Base-by-base conservation (phyloP, 1,140 invertebrate genomes). In the Neomicropteryx cornuta region DNA sequence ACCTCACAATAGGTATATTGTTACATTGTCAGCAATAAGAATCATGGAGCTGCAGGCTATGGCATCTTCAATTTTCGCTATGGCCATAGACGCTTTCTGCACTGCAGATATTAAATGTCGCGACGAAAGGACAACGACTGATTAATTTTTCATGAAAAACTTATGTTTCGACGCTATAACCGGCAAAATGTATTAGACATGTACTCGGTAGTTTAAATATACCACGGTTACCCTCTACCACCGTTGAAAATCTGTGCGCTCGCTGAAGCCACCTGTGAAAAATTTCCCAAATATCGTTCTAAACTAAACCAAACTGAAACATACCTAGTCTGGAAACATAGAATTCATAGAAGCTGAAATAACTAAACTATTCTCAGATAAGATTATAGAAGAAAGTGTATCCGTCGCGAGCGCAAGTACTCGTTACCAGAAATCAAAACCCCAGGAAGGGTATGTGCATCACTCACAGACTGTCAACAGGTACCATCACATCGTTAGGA, bases 391-490 rank as follows among this genome's bases (percentile, higher is more conserved):
- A 27, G 23, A 27, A 27, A 47, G 45, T 38, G 11, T 20, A 3
- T 50, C 48, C 46, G 3, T 50, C 43, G 48, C 37, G 48, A 18
- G 48, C 46, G 6, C 46, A 50, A 39, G 43, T 50, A 11, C 34
- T 47, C 8, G 28, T 50, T 21, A 30, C 43, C 18, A 22, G 28
- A 21, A 31, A 36, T 10, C 33, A 18, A 5, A 29, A 39, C 24
- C 48, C 44, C 39, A 37, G 38, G 16, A 45, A 45, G 36, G 41
- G 46, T 2, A 24, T 50, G n/a, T 38, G 41, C 8, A 48, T 50
- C 48, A 50, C 36, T 50, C 48, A 24, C 40, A 41, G 43, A 50
- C 46, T 5, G 47, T 47, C 6, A 47, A 47, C 16, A 39, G 20
- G 18, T 47, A 31, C 23, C 8, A 27, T 13, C 8, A 27, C 23